Conservation (phyloP, 2,113 vertebrate species). For the Neotoma lepida region DNA sequence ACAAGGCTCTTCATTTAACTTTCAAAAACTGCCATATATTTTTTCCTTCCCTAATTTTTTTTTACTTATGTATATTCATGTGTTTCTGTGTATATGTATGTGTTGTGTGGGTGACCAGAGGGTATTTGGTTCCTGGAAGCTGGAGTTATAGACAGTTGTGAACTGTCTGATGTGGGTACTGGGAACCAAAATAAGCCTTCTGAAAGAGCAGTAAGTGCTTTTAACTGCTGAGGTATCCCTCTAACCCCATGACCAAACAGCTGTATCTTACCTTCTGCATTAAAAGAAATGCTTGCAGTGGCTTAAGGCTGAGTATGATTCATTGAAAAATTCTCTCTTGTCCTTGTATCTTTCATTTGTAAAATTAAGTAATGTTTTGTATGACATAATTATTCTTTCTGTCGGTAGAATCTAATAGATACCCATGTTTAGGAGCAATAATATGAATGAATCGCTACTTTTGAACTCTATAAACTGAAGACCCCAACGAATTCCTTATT, state of each 20-base stretch:
- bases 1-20: not conserved
- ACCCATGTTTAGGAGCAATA: not conserved
- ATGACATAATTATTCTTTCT: not conserved
- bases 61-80: not conserved
- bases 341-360: not conserved
- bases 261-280: not conserved
- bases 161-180: not conserved
- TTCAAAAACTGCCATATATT: not conserved
- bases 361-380: slow-evolving; percentile 14
- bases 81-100: no score
- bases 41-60: not conserved
- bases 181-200: not conserved
- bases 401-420: not conserved
- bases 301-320: not conserved
- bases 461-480: not conserved
- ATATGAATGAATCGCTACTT: not conserved
- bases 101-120: not conserved
- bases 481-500: not conserved
- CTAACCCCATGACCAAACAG: not conserved
- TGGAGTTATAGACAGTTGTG: not conserved
- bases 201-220: not conserved
- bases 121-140: not conserved
- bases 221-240: not conserved
- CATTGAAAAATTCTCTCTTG: not conserved
- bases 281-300: not conserved